Base-by-base conservation (phyloP, 37 sponge, comb jelly and placozoan species). In the Bolinopsis microptera region DNA sequence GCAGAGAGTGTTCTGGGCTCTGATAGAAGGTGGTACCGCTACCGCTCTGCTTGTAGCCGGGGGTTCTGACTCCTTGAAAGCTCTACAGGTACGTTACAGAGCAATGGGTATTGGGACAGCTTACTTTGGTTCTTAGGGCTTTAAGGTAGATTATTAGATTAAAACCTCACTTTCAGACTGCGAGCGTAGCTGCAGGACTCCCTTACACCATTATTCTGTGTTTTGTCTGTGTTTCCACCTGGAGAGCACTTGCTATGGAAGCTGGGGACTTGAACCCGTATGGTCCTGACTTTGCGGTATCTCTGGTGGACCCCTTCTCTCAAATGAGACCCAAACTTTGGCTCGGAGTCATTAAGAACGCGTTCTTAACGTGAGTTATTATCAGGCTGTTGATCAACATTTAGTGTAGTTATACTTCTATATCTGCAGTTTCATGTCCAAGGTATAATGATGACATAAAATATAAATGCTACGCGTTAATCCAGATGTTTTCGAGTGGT, bases 51-150 rank as follows among this genome's bases (percentile, higher is more conserved):
- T 86, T 9, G 90, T 86, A 2, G 90, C 90, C 26, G 90, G 90
- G 28, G 90, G 90, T 0, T 9, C 13, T 2, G 67, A 86, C 2
- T 39, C 90, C 16, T 61, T 86, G 3, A 3, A 41, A 8, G 90
- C 90, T 86, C 90, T 86, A 26, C 90, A 86, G 90, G 90, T 80
- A 5, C 18, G n/a, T n/a, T n/a, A n/a, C n/a, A n/a, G n/a, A n/a
- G n/a, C n/a, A n/a, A n/a, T n/a, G n/a, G n/a, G n/a, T n/a, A n/a
- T n/a, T n/a, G n/a, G n/a, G n/a, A n/a, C n/a, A n/a, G n/a, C n/a
- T n/a, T n/a, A n/a, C n/a, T n/a, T n/a, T n/a, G n/a, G n/a, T n/a
- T n/a, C n/a, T n/a, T n/a, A n/a, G n/a, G n/a, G n/a, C n/a, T n/a
- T n/a, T n/a, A n/a, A n/a, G n/a, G n/a, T n/a, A n/a, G n/a, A n/a